Evolutionary conservation across 1,140 invertebrate genomes (phyloP).

Genomic region (Druon quercuslanigerum): DNA sequence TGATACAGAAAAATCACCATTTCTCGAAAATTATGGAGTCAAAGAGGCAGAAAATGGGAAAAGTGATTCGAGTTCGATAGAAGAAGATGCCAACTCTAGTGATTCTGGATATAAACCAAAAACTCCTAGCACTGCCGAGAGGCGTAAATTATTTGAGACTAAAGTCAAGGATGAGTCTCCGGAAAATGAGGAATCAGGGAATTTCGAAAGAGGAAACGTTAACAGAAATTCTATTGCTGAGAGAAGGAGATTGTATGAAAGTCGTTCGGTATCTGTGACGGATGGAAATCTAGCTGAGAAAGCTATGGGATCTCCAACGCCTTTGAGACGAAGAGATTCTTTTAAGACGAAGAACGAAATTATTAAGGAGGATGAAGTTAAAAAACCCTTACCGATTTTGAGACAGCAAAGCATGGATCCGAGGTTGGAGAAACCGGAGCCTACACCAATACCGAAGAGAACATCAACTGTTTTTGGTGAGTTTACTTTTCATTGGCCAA

Average conservation of each 20-base stretch:
- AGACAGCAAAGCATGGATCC: conserved; percentile 76
- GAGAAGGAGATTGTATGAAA: conserved; percentile 84
- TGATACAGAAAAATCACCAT: conserved; percentile 67
- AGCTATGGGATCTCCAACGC: conserved; percentile 82
- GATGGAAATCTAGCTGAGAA: conserved; percentile 79
- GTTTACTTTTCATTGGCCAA: conserved; percentile 5
- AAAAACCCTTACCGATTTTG: conserved; percentile 75
- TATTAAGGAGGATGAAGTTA: conserved; percentile 77
- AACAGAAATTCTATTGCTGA: conserved; percentile 86
- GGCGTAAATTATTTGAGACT: conserved; percentile 82
- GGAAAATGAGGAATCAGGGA: conserved; percentile 73
- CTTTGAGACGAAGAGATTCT: conserved; percentile 80
- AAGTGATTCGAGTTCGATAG: conserved; percentile 78
- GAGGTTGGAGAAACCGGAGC: conserved; percentile 71
- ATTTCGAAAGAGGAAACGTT: conserved; percentile 76
- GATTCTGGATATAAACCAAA: conserved; percentile 82
- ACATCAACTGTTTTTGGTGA: conserved; percentile 91
- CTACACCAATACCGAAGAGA: conserved; percentile 81
- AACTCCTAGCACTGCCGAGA: conserved; percentile 85
- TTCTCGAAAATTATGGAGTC: conserved; percentile 58
- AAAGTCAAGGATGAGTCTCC: conserved; percentile 72
- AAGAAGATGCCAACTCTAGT: conserved; percentile 79
- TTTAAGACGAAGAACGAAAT: conserved; percentile 76
- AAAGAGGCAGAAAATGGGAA: conserved; percentile 77
- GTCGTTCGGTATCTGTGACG: conserved; percentile 78